These are phyloP conservation scores for Spicauda simplicius DNA, from an alignment of 2,888 invertebrate species.

Conservation along the genomic window DNA sequence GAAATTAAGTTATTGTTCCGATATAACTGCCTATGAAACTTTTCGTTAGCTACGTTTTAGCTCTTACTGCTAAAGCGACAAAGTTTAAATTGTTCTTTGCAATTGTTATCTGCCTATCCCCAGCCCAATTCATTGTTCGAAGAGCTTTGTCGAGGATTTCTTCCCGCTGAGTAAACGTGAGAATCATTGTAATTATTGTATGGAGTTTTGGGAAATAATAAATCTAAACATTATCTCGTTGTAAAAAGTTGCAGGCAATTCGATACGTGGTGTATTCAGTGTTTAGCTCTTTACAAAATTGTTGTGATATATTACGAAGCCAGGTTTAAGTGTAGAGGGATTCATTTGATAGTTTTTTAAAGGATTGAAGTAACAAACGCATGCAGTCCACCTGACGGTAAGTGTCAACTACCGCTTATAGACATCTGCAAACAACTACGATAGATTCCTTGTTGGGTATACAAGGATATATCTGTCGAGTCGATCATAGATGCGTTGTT, in stretches of 20 bases:
- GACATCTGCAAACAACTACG: too few species aligned
- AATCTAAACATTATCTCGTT: constrained; percentile 28
- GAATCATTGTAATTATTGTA: constrained; percentile 36
- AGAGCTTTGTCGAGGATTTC: constrained; percentile 35
- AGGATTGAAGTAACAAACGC: too few species aligned
- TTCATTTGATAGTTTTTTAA: too few species aligned
- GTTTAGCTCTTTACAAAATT: constrained; percentile 12
- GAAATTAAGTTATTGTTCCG: background rate
- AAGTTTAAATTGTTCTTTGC: constrained; percentile 21
- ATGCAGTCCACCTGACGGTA: too few species aligned
- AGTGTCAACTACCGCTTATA: too few species aligned
- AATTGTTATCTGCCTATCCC: constrained; percentile 25
- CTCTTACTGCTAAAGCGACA: constrained; percentile 8
- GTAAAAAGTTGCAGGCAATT: constrained; percentile 31
- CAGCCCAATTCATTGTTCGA: constrained; percentile 30
- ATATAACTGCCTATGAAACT: constrained; percentile 9
- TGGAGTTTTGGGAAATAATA: constrained; percentile 33
- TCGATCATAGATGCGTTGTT: too few species aligned
- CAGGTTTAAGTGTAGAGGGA: background rate
- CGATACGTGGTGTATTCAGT: constrained; percentile 17
- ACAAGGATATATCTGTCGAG: too few species aligned
- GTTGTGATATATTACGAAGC: constrained; percentile 17
- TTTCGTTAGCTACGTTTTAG: constrained; percentile 7
- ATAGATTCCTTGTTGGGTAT: too few species aligned
- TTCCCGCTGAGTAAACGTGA: constrained; percentile 37